Evolutionary conservation across 2,113 vertebrate genomes (phyloP).

Genomic region (Triplophysa rosa): DNA sequence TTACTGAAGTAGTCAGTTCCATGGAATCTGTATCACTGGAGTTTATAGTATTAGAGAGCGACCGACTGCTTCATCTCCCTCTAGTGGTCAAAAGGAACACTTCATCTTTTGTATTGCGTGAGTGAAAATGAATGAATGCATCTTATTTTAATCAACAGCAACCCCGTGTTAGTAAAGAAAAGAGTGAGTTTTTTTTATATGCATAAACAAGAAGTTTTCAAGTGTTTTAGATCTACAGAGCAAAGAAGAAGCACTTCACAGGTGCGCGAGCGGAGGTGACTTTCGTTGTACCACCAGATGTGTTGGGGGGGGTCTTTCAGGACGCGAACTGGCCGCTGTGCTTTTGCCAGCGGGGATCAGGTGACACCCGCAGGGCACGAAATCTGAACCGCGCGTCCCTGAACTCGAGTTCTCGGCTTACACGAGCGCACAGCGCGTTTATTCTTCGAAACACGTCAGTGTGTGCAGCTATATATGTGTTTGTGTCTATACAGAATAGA

Average conservation of each 20-base stretch:
- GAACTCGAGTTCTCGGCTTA: conserved; percentile 62
- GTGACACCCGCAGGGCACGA: conserved; percentile 66
- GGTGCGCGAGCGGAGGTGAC: not conserved
- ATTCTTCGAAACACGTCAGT: conserved; percentile 63
- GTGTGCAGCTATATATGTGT: not conserved
- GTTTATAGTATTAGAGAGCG: too few relatives aligned
- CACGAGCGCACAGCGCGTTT: conserved; percentile 67
- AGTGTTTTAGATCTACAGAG: not conserved
- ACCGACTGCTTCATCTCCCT: not conserved
- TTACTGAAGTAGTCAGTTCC: too few relatives aligned
- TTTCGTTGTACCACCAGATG: not conserved
- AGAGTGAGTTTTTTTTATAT: not conserved
- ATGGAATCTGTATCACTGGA: too few relatives aligned
- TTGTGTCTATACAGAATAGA: not conserved
- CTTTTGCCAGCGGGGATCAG: conserved; percentile 51
- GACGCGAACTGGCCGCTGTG: too few relatives aligned
- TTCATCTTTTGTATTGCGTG: not conserved
- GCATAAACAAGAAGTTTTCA: not conserved
- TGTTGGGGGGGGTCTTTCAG: not conserved
- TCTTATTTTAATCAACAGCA: too few relatives aligned
- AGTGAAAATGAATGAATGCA: not conserved
- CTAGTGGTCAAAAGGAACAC: not conserved
- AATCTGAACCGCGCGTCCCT: conserved; percentile 55
- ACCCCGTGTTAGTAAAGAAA: too few relatives aligned
- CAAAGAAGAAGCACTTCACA: not conserved